These are phyloP conservation scores for Forbesichthys agassizii DNA, from an alignment of 2,113 vertebrate genomes.

Conservation along the genomic window DNA sequence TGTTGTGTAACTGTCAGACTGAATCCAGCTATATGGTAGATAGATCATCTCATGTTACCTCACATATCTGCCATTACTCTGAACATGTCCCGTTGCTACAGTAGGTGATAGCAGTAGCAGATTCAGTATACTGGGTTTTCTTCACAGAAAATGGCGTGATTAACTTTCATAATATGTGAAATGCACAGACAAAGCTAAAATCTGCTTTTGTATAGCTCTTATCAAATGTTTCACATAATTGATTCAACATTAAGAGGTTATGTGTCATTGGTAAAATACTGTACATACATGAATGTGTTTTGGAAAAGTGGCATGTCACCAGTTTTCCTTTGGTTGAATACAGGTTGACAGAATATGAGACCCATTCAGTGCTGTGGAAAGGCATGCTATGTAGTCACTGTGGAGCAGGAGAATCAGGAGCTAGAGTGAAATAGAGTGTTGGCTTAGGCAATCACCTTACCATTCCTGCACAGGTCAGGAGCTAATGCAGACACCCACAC, in stretches of 20 bases:
- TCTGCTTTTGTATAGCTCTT: no score
- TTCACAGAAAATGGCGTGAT: slow-evolving; percentile 21
- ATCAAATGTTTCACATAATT: no score
- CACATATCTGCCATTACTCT: slow-evolving; percentile 49
- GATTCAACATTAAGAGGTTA: no score
- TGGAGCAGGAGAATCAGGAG: neutral
- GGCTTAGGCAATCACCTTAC: no score
- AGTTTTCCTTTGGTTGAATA: neutral
- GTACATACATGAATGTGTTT: neutral
- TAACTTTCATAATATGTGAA: no score
- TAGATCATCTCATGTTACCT: slow-evolving; percentile 59
- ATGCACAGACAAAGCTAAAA: no score
- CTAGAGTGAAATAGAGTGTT: neutral
- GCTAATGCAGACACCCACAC: no score
- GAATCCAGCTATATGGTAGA: slow-evolving; percentile 57
- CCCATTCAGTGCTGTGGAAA: slow-evolving; percentile 15
- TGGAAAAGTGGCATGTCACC: neutral
- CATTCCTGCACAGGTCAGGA: no score
- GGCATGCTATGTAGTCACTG: slow-evolving; percentile 25
- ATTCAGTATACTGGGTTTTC: slow-evolving; percentile 39
- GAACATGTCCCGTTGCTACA: slow-evolving; percentile 34
- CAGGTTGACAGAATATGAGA: neutral
- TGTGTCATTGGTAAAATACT: neutral
- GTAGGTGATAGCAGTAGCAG: slow-evolving; percentile 24
- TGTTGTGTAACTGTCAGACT: slow-evolving; percentile 29